Evolutionary conservation across 2,888 invertebrate species (phyloP), one percentile per base, ranked within the genome.

Genomic region (Chymomyza caudatula): DNA sequence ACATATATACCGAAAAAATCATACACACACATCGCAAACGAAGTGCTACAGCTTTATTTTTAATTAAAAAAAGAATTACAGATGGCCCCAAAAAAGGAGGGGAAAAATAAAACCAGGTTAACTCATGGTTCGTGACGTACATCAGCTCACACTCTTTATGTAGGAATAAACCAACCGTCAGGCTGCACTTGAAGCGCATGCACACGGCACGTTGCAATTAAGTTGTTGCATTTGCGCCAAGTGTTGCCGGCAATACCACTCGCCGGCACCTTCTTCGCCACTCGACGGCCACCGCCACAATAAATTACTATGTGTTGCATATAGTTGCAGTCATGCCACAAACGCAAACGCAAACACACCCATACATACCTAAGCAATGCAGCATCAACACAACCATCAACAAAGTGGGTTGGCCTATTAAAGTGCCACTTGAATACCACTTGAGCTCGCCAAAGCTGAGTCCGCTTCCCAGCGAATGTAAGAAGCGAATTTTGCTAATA

Each of bases 221-320:
- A 84, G 77, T 77, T 83, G 81, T 80, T 83, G 83, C 80, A 79
- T 73, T 82, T 73, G 52, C 44, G 54, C 29, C 29, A 37, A 37
- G 29, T 37, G 29, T 37, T 37, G 29, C 43, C 44, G 52, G 11
- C 20, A 69, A 17, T 15, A 1, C 47, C 47, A 47, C 15, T 47
- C 19, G 17, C 19, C 47, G n/a, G 47, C 47, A 19, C 15, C 47
- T 17, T n/a, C 19, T 60, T 62, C 64, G 56, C 67, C 63, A 47
- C 58, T 67, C 63, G 74, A 37, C 65, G 67, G 59, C 56, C 67
- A 63, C 65, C 73, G 59, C 56, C 79, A 73, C 77, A 83, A 79
- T 79, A 79, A 77, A 82, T 82, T 82, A 77, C 82, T 80, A 79
- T 79, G 79, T 79, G 79, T 62, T 73, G 77, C 83, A 82, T 75